phyloP scores from a whole-genome alignment of 2,797 vertebrate genomes.

The Ctenochaetus hawaiiensis region DNA sequence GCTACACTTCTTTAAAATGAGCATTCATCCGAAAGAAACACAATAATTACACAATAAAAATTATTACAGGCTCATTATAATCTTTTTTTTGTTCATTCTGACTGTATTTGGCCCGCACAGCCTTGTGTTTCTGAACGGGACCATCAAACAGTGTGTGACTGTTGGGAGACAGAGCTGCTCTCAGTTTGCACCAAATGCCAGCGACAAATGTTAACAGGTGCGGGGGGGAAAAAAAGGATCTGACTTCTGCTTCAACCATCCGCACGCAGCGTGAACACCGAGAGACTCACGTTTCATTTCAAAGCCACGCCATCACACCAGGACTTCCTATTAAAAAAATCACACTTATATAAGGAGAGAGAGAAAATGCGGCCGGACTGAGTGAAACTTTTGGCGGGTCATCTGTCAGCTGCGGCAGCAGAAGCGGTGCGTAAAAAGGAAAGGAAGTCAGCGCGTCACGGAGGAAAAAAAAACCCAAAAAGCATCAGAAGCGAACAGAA shows the following conservation, averaged over 20 bases:
- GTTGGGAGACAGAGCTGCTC: slow-evolving; percentile 24
- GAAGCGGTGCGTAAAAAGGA: slow-evolving; percentile 44
- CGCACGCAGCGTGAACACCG: neutral
- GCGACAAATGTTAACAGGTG: slow-evolving; percentile 82
- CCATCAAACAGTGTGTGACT: neutral
- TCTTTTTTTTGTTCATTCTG: too few species aligned
- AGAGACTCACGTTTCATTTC: slow-evolving; percentile 9
- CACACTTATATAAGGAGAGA: too few species aligned
- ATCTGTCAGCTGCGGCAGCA: slow-evolving; percentile 8
- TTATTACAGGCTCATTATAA: too few species aligned
- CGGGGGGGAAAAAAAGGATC: slow-evolving; percentile 19
- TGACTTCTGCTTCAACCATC: slow-evolving; percentile 64
- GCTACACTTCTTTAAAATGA: too few species aligned
- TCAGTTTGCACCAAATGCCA: slow-evolving; percentile 61
- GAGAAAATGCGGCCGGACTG: neutral
- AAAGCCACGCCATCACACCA: neutral
- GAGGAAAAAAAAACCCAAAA: neutral
- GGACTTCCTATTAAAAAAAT: too few species aligned
- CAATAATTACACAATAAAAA: too few species aligned
- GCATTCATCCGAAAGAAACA: too few species aligned
- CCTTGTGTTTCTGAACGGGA: too few species aligned
- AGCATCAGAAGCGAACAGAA: too few species aligned
- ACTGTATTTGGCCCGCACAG: too few species aligned
- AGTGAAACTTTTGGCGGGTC: slow-evolving; percentile 30
- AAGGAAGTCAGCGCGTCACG: slow-evolving; percentile 36